phyloP scores from a whole-genome alignment of 2,797 vertebrate genomes.

The Cuniculus paca region DNA sequence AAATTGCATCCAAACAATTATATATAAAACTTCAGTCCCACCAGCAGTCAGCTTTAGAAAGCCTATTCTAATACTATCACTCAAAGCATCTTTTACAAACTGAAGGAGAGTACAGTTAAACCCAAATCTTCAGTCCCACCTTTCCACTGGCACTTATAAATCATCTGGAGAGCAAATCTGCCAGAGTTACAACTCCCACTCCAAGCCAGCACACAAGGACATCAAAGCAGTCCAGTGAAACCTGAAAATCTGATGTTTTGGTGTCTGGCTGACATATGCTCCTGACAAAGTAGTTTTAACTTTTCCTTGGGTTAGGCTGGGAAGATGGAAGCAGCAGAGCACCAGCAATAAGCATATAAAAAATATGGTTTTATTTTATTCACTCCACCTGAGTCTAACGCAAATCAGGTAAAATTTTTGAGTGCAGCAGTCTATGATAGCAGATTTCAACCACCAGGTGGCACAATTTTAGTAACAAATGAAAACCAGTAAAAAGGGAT shows the following conservation, averaged over 20 bases:
- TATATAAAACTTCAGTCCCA: not conserved
- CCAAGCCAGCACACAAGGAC: not conserved
- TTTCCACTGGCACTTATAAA: not conserved
- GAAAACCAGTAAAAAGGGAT: not conserved
- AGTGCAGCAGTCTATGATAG: not conserved
- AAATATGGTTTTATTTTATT: not conserved
- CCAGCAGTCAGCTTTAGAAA: constrained; percentile 11
- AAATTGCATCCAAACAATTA: not conserved
- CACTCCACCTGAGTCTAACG: not conserved
- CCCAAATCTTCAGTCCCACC: not conserved
- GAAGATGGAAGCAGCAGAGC: not conserved
- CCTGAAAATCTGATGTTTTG: not conserved
- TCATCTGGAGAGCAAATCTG: not conserved
- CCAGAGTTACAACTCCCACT: not conserved
- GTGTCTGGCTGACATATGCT: not conserved
- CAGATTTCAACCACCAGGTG: constrained; percentile 70
- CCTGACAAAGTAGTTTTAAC: not conserved
- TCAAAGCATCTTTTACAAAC: constrained; percentile 29
- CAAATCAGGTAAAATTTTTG: constrained; percentile 7
- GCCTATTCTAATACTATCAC: constrained; percentile 38
- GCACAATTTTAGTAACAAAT: constrained; percentile 56
- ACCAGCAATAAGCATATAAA: not conserved
- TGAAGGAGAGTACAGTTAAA: constrained; percentile 16
- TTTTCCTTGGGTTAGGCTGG: not conserved
- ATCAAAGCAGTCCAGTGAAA: not conserved